These are phyloP conservation scores for Syngnathus floridae DNA, from an alignment of 2,113 vertebrate genomes.

Conservation along the genomic window DNA sequence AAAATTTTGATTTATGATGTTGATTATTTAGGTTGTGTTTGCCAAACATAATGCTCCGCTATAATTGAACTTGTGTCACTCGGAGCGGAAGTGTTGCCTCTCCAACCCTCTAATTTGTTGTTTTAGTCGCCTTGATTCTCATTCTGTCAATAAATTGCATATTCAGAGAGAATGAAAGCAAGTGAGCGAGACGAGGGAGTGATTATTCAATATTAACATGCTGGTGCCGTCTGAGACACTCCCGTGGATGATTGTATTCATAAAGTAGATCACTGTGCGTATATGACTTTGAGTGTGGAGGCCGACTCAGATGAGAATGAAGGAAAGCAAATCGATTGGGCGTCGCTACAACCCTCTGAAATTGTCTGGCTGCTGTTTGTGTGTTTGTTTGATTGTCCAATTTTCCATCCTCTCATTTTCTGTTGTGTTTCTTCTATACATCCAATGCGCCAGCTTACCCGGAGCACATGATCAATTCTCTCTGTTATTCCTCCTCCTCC, in stretches of 20 bases:
- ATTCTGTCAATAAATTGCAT: conserved; percentile 58
- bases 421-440: conserved; percentile 44
- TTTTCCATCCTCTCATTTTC: conserved; percentile 52
- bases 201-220: conserved; percentile 70
- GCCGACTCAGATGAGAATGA: conserved; percentile 35
- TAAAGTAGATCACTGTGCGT: conserved; percentile 48
- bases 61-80: conserved; percentile 66
- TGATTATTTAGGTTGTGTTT: conserved; percentile 48
- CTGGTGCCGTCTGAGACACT: conserved; percentile 54
- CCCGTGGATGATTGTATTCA: conserved; percentile 56
- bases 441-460: conserved; percentile 12
- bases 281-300: conserved; percentile 6
- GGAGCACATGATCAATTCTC: conserved; percentile 45
- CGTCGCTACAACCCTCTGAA: conserved; percentile 46
- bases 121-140: conserved; percentile 61
- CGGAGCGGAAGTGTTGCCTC: conserved; percentile 46
- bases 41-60: conserved; percentile 53
- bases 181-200: conserved; percentile 37
- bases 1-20: conserved; percentile 43
- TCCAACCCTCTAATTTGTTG: conserved; percentile 65
- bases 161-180: conserved; percentile 7
- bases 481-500: conserved; percentile 18
- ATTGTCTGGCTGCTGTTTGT: conserved; percentile 52
- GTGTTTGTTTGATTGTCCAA: conserved; percentile 55
- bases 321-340: conserved; percentile 62